Percentiles rank a stretch among this genome's conserved stretches.
Conservation (phyloP, 2,113 vertebrate genomes). For the Colistium nudipinnis region DNA sequence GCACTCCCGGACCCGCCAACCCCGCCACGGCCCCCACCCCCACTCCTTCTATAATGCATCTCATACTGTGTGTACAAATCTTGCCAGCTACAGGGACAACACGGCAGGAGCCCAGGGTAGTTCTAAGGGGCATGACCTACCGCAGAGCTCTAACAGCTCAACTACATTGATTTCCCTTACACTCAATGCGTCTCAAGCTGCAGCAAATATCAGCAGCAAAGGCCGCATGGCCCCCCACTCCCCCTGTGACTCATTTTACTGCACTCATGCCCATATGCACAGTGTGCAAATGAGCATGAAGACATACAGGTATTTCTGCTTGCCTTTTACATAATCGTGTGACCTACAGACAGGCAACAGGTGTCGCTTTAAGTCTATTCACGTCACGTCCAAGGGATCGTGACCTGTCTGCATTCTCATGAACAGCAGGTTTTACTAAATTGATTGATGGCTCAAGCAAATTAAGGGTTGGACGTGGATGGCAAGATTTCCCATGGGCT, state of each 20-base stretch:
- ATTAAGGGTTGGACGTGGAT: constrained; percentile 24
- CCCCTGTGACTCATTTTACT: neutral
- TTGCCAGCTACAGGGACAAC: constrained; percentile 35
- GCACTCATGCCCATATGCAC: neutral
- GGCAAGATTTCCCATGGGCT: neutral
- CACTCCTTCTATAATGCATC: constrained; percentile 1
- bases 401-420: neutral
- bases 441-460: constrained; percentile 34
- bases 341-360: constrained; percentile 22
- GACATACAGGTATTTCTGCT: neutral
- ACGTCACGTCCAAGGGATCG: constrained; percentile 4
- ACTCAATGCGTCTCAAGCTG: constrained; percentile 4
- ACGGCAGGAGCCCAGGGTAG: constrained; percentile 22
- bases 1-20: neutral
- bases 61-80: constrained; percentile 49
- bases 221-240: neutral
- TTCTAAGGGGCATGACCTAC: constrained; percentile 38
- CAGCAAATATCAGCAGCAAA: neutral
- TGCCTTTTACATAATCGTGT: neutral
- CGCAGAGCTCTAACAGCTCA: constrained; percentile 26
- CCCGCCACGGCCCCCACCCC: neutral
- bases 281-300: neutral
- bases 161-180: constrained; percentile 49
- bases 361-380: constrained; percentile 36
- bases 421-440: constrained; percentile 16